Base-by-base conservation (phyloP, 2,113 vertebrate species). In the Ia io region DNA sequence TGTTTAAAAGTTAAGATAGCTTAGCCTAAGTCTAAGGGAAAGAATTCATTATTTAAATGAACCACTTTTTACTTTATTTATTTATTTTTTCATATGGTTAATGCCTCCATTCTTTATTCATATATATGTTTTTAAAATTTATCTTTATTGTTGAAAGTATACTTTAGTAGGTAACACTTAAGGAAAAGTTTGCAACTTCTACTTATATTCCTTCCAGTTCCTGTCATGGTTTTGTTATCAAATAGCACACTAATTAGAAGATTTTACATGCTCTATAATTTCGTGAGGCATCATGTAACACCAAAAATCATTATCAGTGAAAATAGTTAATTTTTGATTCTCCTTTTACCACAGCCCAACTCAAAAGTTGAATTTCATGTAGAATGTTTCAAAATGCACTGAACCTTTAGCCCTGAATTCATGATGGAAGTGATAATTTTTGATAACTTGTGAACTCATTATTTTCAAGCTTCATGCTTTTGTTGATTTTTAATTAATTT, bases 361-460 rank as follows among this genome's bases (percentile, higher is more conserved):
- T 70, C 28, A 18, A 96, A 49, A 92, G 88, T 93, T 88, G 16
- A 94, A 49, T 96, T 91, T 84, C 35, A 67, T 17, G 13, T 76
- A 53, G 56, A 70, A 61, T 80, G 30, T 84, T 96, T 91, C 37
- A 86, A 74, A 74, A 86, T 37, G 69, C 37, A n/a, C 44, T 90
- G 78, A 96, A 76, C 61, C 16, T 30, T 94, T 67, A 90, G 70
- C 37, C 28, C 35, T 74, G 49, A 94, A 89, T 87, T 87, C n/a
- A 32, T 61, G 49, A 47, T 70, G 22, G 40, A 94, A 84, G 79
- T 76, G 59, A 87, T 73, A 51, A 56, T 51, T 91, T 91, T 49
- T 73, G 59, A 69, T 90, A 88, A 77, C 17, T 44, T 78, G 32
- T 76, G 40, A 90, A 94, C 59, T 90, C 37, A 67, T 94, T 79